A percentile compares a stretch with the other conserved stretches of the same genome.
These are phyloP conservation scores for Mylabris sibirica DNA, from an alignment of 2,888 invertebrate species.

Conservation along the genomic window DNA sequence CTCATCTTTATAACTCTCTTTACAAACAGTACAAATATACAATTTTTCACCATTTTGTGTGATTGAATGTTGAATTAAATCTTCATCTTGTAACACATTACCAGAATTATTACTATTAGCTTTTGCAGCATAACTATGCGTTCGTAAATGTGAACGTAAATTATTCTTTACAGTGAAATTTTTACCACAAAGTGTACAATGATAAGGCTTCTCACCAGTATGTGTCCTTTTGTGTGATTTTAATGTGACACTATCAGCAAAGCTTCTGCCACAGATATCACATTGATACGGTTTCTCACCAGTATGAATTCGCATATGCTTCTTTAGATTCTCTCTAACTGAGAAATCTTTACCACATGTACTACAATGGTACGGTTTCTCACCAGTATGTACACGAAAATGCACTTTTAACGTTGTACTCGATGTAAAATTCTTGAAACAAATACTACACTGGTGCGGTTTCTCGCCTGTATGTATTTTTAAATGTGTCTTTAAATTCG, in stretches of 20 bases:
- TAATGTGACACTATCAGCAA: background rate
- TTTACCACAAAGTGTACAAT: background rate
- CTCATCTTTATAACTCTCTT: background rate
- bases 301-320: background rate
- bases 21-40: background rate
- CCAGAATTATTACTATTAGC: background rate
- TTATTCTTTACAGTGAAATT: background rate
- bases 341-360: background rate
- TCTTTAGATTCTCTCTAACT: background rate
- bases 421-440: background rate
- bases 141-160: background rate
- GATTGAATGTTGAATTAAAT: background rate
- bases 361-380: background rate
- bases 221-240: background rate
- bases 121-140: background rate
- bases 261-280: background rate
- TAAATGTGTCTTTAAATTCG: background rate
- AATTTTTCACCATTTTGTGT: background rate
- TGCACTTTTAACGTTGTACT: background rate
- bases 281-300: background rate
- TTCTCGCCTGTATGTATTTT: background rate
- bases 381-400: background rate
- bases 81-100: background rate
- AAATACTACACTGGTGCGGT: background rate
- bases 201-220: background rate